Base-by-base conservation (phyloP, 2,113 vertebrate species). In the Myotis brandtii region DNA sequence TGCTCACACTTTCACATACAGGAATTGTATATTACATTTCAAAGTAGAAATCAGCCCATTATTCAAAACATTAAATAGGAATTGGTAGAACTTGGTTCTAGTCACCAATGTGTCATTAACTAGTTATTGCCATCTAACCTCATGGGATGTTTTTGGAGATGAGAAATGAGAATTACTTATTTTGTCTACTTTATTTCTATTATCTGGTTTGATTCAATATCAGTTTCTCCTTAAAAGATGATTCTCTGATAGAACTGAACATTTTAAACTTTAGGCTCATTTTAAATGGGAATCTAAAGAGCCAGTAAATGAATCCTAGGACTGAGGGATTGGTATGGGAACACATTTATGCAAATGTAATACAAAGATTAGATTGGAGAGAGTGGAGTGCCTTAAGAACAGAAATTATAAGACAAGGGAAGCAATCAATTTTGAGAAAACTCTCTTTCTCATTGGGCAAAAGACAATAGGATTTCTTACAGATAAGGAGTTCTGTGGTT, bases 401-500 rank as follows among this genome's bases (percentile, higher is more conserved):
- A 95, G 59, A 95, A 95, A 95, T 93, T 91, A 75, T 87, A 80
- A 93, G 37, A 90, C 62, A 91, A 96, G 88, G 20, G 14, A 93
- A 86, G 54, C 54, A 85, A 95, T 95, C 86, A 94, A 92, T 85
- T 94, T 90, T 89, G 72, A 92, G 66, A 76, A 96, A 94, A 80
- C 27, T 75, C 13, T 69, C 59, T 83, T 92, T 23, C 14, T 94
- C 50, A 43, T 30, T 95, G 82, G 40, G 16, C 16, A 88, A 85
- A 93, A 92, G 43, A 95, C 85, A 93, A 76, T 73, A 81, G 23
- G 34, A 82, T 86, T 88, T 94, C 50, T 94, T 91, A 59, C 1
- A 23, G 66, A 86, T 82, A 95, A 96, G 67, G 48, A 73, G n/a
- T 76, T 85, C 27, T 86, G 14, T 67, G 23, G 54, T 69, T 93